Conservation (phyloP, 1,140 invertebrate species). For the Hycleus cichorii region DNA sequence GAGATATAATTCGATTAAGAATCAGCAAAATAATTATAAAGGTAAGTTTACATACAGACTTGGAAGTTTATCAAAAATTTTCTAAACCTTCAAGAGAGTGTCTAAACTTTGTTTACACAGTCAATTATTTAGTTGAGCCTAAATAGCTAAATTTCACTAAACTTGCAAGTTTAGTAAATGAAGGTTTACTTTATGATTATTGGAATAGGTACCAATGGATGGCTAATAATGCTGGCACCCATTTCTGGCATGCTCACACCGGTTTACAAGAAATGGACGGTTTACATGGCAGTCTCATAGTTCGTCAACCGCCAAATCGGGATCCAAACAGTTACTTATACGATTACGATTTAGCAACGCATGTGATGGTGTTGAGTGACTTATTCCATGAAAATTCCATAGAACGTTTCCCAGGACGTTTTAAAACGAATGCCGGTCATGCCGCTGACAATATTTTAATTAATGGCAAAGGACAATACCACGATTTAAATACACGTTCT, state of each 20-base stretch:
- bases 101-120: no score
- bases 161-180: no score
- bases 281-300: constrained; percentile 77
- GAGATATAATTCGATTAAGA: constrained; percentile 1
- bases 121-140: no score
- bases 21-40: no score
- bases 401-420: constrained; percentile 72
- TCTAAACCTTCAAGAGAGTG: no score
- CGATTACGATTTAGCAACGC: constrained; percentile 83
- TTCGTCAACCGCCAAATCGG: constrained; percentile 71
- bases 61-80: no score
- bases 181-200: no score
- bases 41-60: no score
- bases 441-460: constrained; percentile 80
- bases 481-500: constrained; percentile 78
- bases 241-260: constrained; percentile 87
- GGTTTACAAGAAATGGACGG: constrained; percentile 84
- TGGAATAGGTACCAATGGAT: constrained; percentile 63
- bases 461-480: constrained; percentile 83
- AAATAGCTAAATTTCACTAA: no score
- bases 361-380: constrained; percentile 79
- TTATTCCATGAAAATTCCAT: constrained; percentile 83
- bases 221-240: constrained; percentile 67
- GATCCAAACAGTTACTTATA: constrained; percentile 79
- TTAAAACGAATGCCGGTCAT: constrained; percentile 81